A percentile compares a stretch with the other conserved stretches of the same genome.
These are phyloP conservation scores for Myripristis jacobus DNA, from an alignment of 2,797 vertebrate species.

Conservation along the genomic window DNA sequence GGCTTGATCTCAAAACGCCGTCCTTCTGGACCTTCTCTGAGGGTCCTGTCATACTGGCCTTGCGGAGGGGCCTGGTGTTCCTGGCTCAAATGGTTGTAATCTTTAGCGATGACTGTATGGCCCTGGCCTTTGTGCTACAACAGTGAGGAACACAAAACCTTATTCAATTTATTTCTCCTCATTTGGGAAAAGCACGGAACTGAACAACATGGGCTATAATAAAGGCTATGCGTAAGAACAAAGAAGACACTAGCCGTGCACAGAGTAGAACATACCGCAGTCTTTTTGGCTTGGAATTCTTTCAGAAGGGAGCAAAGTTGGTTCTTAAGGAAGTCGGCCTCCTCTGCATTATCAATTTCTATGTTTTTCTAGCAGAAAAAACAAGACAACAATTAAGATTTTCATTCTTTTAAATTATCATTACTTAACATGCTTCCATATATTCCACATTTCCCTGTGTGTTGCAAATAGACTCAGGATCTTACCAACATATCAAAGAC, in stretches of 20 bases:
- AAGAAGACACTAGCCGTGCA: not conserved
- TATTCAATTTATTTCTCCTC: conserved; percentile 13
- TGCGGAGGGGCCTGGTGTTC: conserved; percentile 28
- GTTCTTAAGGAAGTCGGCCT: conserved; percentile 83
- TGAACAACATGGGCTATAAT: not conserved
- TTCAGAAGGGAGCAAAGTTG: conserved; percentile 81
- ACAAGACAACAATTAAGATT: conserved; percentile 17
- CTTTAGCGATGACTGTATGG: conserved; percentile 37
- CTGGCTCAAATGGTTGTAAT: conserved; percentile 53
- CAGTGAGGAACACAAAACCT: conserved; percentile 15
- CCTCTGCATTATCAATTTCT: conserved; percentile 82
- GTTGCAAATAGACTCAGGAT: not conserved
- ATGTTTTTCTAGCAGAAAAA: conserved; percentile 74
- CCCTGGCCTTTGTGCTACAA: conserved; percentile 55
- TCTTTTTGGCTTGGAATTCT: conserved; percentile 82
- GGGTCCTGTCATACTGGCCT: conserved; percentile 41
- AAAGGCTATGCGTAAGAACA: not conserved
- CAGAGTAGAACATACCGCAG: conserved; percentile 61
- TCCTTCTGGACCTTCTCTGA: conserved; percentile 51
- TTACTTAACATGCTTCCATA: not conserved
- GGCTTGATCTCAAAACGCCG: conserved; percentile 34
- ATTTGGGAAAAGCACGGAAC: not conserved
- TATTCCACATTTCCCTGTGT: not conserved
- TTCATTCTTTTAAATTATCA: not conserved
- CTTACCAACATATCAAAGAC: conserved; percentile 82